Conservation (phyloP, 2,797 vertebrate species). For the Anabas testudineus region DNA sequence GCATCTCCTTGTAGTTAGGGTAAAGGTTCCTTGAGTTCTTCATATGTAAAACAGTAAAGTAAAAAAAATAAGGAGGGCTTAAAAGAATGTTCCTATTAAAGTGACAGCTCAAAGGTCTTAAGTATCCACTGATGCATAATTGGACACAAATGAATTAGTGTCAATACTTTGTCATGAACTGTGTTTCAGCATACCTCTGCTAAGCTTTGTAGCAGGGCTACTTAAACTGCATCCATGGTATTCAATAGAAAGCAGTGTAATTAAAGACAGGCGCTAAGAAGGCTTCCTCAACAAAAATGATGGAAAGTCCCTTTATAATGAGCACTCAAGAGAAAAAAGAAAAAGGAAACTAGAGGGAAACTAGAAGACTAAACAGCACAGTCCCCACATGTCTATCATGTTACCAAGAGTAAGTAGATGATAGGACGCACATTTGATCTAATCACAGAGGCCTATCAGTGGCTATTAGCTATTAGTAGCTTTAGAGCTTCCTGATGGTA, state of each 20-base stretch:
- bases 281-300: conserved; percentile 21
- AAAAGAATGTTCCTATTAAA: conserved; percentile 3
- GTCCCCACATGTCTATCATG: background rate
- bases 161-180: conserved; percentile 38
- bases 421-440: background rate
- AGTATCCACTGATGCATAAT: conserved; percentile 22
- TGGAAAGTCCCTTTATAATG: background rate
- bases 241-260: conserved; percentile 35
- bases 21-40: background rate
- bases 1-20: background rate
- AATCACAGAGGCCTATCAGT: background rate
- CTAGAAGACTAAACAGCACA: background rate
- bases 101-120: conserved; percentile 10
- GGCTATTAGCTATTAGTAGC: background rate
- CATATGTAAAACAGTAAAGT: background rate
- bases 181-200: conserved; percentile 40
- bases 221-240: conserved; percentile 36
- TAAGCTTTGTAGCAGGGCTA: conserved; percentile 25
- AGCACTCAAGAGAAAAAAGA: background rate
- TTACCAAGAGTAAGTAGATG: background rate
- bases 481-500: background rate
- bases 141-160: conserved; percentile 38
- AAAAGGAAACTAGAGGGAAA: background rate
- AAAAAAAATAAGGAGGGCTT: conserved; percentile 9
- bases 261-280: conserved; percentile 26